Base-by-base conservation (phyloP, 2,888 invertebrate species). In the Cantharis nigra region DNA sequence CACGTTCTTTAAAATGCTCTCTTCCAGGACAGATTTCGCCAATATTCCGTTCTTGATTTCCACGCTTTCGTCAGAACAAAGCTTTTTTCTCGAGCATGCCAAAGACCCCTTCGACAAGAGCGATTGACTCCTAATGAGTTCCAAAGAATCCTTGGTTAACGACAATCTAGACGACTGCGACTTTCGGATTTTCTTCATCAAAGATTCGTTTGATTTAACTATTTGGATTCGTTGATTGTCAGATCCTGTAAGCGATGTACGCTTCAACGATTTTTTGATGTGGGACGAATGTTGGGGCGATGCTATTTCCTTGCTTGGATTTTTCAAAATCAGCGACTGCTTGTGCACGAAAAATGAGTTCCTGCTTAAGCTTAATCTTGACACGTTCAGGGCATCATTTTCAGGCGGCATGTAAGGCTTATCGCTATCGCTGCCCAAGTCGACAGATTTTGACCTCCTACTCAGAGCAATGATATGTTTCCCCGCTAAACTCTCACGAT, bases 131-230 rank as follows among this genome's bases (percentile, higher is more conserved):
- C 79, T 72, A 7, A 80, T 14, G 14, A 82, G 14, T 33, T 80
- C 77, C 62, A 82, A 73, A 4, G 81, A 81, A 76, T 82, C 79
- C 49, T 26, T 79, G 11, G 74, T 69, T 14, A 80, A 63, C 23
- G 78, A 77, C 14, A 82, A 71, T 70, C 70, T 79, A 3, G 82
- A 82, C n/a, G 69, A 23, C 20, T 28, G 28, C 0, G 69, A 23
- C 20, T 28, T 28, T 3, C 26, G n/a, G 3, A 71, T 30, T 23
- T 67, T 49, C 4, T 23, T 67, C 10, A 16, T n/a, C n/a, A 67
- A 5, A 16, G 26, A 26, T 23, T 67, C 13, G 4, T 20, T 67
- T 13, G 20, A 20, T n/a, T 23, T 20, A 3, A 23, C 65, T 0
- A 23, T n/a, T 23, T n/a, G 13, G 13, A 67, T 4, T 13, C 9